phyloP scores from a whole-genome alignment of 2,888 invertebrate genomes.

The Hemicrepidius hirtus region DNA sequence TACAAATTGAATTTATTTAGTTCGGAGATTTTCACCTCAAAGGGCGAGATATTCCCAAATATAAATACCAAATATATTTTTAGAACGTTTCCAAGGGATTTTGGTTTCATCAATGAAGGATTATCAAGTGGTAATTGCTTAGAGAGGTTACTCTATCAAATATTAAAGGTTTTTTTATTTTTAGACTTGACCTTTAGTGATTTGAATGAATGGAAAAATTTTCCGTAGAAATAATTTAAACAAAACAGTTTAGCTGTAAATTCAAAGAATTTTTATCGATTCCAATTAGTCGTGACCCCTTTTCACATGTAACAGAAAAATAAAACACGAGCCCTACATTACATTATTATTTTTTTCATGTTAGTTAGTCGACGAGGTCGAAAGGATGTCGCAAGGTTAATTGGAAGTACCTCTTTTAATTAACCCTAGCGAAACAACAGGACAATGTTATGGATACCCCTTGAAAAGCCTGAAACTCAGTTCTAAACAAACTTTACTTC shows the following conservation, averaged over 20 bases:
- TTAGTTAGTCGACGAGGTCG: background rate
- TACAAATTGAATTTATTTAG: slow-evolving; percentile 5
- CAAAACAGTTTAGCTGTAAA: too few relatives aligned
- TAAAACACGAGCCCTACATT: background rate
- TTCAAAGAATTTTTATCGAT: too few relatives aligned
- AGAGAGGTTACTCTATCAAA: too few relatives aligned
- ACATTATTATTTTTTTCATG: slow-evolving; percentile 9
- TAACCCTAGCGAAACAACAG: background rate
- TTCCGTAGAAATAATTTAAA: too few relatives aligned
- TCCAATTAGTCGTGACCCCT: too few relatives aligned
- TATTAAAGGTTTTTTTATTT: too few relatives aligned
- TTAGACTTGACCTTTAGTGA: too few relatives aligned
- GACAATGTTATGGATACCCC: slow-evolving; percentile 2
- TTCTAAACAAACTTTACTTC: background rate
- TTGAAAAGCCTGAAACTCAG: background rate
- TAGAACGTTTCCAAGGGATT: background rate
- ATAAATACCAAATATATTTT: slow-evolving; percentile 13
- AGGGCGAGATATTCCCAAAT: slow-evolving; percentile 2
- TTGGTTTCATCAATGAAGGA: too few relatives aligned
- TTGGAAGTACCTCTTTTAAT: slow-evolving; percentile 6
- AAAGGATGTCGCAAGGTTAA: slow-evolving; percentile 14
- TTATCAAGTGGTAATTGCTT: too few relatives aligned
- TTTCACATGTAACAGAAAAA: background rate
- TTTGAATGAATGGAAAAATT: too few relatives aligned
- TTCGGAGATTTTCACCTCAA: background rate